Evolutionary conservation across 2,113 vertebrate genomes (phyloP), one percentile per base, ranked within the genome.

Genomic region (Phylloscopus whistleri): DNA sequence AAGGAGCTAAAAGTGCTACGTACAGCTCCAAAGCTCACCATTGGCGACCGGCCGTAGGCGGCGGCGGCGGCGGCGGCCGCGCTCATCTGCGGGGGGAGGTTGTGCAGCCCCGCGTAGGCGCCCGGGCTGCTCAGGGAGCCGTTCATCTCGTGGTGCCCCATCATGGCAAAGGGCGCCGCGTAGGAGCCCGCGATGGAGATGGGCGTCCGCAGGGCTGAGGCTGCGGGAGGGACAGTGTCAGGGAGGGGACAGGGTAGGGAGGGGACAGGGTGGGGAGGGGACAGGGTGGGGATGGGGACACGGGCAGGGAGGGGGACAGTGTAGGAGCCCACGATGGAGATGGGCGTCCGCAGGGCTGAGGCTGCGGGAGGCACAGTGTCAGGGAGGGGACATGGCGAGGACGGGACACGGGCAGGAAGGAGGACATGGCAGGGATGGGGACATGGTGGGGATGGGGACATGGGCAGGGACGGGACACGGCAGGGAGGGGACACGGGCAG

Each of bases 71-170:
- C 99, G 0, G 99, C 99, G 0, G 99, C 99, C 0, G 98, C 99
- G 0, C 98, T 99, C 98, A 99, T 99, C 98, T 99, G 99, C 1
- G 99, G 98, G 0, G 99, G 99, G 93, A 99, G 98, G 95, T 96
- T 99, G 98, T 99, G 99, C 13, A 99, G 98, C 59, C 99, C 97
- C 0, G 99, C 98, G 5, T 99, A 99, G 89, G 99, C 98, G 0
- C 99, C 98, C 0, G 99, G 98, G 95, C 98, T 99, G 89, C 98
- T 98, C 77, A 99, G 98, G 7, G 99, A 98, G 21, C 99, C 99
- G 15, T 99, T 99, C 99, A 99, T 99, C 91, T 99, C 99, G 4
- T 99, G 99, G 94, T 99, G 99, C 64, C 99, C 98, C 98, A 99
- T 99, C 99, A 99, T 99, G 39, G 98, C 99, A 6, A 99, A 99